A percentile compares a stretch with the other conserved stretches of the same genome.
phyloP scores from a whole-genome alignment of 2,888 invertebrate genomes.

The Cataglyphis livida region DNA sequence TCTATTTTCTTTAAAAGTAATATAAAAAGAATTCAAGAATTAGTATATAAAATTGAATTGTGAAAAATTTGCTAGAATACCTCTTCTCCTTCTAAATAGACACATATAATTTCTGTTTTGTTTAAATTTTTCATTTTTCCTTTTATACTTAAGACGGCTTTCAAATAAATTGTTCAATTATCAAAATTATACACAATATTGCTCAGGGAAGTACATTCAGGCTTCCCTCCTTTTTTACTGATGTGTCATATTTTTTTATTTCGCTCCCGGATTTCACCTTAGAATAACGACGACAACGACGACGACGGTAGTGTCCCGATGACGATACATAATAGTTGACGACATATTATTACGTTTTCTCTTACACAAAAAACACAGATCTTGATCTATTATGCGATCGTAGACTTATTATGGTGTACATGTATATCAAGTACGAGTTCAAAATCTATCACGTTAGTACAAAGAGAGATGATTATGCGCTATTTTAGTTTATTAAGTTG shows the following conservation, averaged over 20 bases:
- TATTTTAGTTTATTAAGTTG: conserved; percentile 81
- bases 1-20: neutral
- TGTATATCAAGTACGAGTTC: conserved; percentile 82
- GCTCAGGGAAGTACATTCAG: conserved; percentile 34
- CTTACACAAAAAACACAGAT: conserved; percentile 82
- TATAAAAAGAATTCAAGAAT: neutral
- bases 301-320: conserved; percentile 71
- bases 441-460: conserved; percentile 83
- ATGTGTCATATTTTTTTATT: conserved; percentile 29
- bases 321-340: conserved; percentile 68
- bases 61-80: neutral
- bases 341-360: conserved; percentile 70
- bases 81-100: neutral
- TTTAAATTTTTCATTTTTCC: neutral
- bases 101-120: neutral
- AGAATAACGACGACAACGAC: conserved; percentile 56
- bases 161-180: conserved; percentile 36
- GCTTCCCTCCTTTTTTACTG: conserved; percentile 47
- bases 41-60: neutral
- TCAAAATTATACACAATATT: conserved; percentile 44
- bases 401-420: conserved; percentile 79
- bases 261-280: conserved; percentile 30
- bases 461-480: conserved; percentile 82
- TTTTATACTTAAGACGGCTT: conserved; percentile 13
- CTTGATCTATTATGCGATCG: conserved; percentile 83